Evolutionary conservation across 2,113 vertebrate species (phyloP), one percentile per base, ranked within the genome.

Genomic region (Sinocyclocheilus maitianheensis): DNA sequence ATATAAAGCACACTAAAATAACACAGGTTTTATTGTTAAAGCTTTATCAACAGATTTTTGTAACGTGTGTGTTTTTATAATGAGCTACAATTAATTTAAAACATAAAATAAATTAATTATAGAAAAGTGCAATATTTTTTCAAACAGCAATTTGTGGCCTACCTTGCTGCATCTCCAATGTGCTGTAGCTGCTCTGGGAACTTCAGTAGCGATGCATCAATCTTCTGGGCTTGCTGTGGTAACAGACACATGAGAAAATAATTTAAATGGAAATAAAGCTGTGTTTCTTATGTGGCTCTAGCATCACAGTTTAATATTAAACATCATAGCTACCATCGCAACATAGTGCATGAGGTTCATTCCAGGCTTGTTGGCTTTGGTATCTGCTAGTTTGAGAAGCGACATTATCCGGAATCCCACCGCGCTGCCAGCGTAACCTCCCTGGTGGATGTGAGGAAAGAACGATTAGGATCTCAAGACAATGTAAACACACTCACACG

Each of bases 341-440:
- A 96, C 95, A 37, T 96, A 96, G 90, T 96, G 95, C 95, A 96
- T 96, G 5, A 96, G 94, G 88, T 95, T 96, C 94, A 96, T 95
- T 72, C 95, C 95, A 8, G 95, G 95, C 88, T 94, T 95, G 92
- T 96, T 96, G 87, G 95, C 94, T 86, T 95, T 95, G 30, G 95
- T 96, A 88, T 96, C 95, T 0, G 77, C 95, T 4, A 96, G 89
- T 84, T 96, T 96, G 58, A 96, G 89, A 55, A 96, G 91, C 2
- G 95, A 96, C 1, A 93, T 84, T 93, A 96, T 96, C 20, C 94
- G 89, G 80, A 96, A 96, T 10, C 95, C 95, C 20, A 95, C n/a
- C 0, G 95, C 95, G 53, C 92, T 94, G 65, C 95, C 95, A 0
- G 95, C 95, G 18, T 95, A 95, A 0, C 95, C 94, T 4, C 94